phyloP scores from a whole-genome alignment of 1,140 invertebrate genomes.

The Chelonus insularis region DNA sequence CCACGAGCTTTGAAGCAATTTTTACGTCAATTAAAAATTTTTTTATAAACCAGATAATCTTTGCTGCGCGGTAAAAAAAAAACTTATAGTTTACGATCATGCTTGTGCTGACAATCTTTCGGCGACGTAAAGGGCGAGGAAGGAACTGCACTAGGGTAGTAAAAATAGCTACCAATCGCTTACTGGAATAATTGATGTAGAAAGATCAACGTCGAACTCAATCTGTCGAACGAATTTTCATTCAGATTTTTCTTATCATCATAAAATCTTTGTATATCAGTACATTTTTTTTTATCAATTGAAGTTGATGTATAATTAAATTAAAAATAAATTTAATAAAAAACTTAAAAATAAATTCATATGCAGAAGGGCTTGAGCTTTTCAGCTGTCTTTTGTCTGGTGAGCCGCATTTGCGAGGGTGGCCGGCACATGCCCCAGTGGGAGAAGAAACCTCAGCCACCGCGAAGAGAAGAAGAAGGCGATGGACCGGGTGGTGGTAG shows the following conservation, averaged over 20 bases:
- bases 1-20: neutral
- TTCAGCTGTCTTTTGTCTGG: constrained; percentile 26
- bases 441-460: neutral
- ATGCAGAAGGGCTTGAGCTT: too few species aligned
- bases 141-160: constrained; percentile 8
- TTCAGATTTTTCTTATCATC: too few species aligned
- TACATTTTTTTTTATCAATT: too few species aligned
- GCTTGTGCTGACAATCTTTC: constrained; percentile 5
- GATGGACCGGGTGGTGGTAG: constrained; percentile 13
- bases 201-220: neutral
- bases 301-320: too few species aligned
- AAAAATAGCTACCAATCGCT: constrained; percentile 10
- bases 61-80: neutral
- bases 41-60: neutral
- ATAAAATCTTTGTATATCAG: too few species aligned
- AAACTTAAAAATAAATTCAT: too few species aligned
- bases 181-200: neutral
- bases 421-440: constrained; percentile 9
- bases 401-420: neutral
- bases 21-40: neutral
- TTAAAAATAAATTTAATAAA: too few species aligned
- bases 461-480: neutral
- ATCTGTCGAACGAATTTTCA: too few species aligned
- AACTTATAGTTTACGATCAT: neutral
- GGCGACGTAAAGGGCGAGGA: constrained; percentile 4